Conservation (phyloP, 2,888 invertebrate genomes). For the Dryocosmus kuriphilus region DNA sequence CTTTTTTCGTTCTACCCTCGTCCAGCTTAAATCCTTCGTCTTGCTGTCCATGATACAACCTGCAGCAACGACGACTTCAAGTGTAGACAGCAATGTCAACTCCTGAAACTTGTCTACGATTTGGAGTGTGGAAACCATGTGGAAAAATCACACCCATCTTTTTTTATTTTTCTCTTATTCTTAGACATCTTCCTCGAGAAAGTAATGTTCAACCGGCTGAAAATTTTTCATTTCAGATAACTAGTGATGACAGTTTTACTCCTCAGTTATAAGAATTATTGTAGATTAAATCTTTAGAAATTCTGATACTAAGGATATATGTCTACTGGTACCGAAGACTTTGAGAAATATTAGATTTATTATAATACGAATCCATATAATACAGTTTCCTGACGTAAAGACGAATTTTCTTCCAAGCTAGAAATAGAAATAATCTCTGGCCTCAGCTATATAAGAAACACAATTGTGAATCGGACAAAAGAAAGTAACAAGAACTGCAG, state of each 20-base stretch:
- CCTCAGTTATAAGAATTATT: too few species aligned
- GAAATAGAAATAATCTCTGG: not conserved
- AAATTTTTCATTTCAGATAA: not conserved
- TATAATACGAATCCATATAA: not conserved
- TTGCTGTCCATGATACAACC: not conserved
- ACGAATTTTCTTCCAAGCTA: not conserved
- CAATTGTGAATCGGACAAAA: not conserved
- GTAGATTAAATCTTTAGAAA: too few species aligned
- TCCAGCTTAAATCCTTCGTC: constrained; percentile 57
- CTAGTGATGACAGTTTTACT: not conserved
- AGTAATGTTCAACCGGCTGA: not conserved
- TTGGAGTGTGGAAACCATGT: not conserved
- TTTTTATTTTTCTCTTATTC: not conserved
- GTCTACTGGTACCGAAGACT: too few species aligned
- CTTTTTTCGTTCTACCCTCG: constrained; percentile 65
- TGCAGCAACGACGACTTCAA: not conserved
- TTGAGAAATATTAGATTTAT: too few species aligned
- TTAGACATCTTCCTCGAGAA: not conserved
- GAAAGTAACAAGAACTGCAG: not conserved
- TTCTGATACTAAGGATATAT: too few species aligned
- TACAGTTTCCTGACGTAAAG: not conserved
- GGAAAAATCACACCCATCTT: not conserved
- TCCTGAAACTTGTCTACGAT: not conserved
- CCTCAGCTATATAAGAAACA: not conserved
- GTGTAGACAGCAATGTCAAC: not conserved